Base-by-base conservation (phyloP, 2,888 invertebrate species). In the Andrena camellia region DNA sequence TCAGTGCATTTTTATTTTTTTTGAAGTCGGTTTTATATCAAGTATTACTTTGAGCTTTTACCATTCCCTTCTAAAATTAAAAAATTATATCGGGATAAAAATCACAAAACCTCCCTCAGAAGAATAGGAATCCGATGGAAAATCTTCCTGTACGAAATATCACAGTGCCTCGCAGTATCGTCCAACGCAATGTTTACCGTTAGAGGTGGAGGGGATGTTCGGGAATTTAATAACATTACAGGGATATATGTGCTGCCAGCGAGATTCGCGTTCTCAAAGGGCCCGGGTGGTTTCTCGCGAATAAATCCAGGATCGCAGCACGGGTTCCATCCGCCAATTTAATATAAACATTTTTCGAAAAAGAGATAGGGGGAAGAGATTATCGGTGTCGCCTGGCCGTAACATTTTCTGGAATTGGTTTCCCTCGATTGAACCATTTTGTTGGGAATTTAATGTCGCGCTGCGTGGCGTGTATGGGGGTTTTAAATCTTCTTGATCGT, bases 351-450 rank as follows among this genome's bases (percentile, higher is more conserved):
- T 48, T 57, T 42, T 66, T 48, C 57, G 17, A n/a, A 13, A 23
- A n/a, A 26, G 8, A 59, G 10, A 23, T 20, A 48, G n/a, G 17
- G 17, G n/a, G 0, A 20, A 10, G 20, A 26, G 70, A 64, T 57
- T 71, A 52, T 42, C 33, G 52, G 50, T 17, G 35, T 5, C 20
- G 66, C 62, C 42, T 13, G 52, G 29, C 33, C 10, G 54, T 17
- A 26, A 54, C 29, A 23, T 26, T 74, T 68, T n/a, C 31, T 31
- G 54, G 17, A 57, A 78, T 74, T 74, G 68, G 48, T 63, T 74
- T 75, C 63, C 4, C 62, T 17, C 54, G 62, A 57, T 48, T 35
- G 33, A n/a, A 13, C 10, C 35, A 26, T 54, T 63, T 63, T n/a
- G 10, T 29, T 31, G 42, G n/a, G 42, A 71, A 59, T 80, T 66